phyloP scores from a whole-genome alignment of 1,140 invertebrate genomes.

The Drosophila mayri region DNA sequence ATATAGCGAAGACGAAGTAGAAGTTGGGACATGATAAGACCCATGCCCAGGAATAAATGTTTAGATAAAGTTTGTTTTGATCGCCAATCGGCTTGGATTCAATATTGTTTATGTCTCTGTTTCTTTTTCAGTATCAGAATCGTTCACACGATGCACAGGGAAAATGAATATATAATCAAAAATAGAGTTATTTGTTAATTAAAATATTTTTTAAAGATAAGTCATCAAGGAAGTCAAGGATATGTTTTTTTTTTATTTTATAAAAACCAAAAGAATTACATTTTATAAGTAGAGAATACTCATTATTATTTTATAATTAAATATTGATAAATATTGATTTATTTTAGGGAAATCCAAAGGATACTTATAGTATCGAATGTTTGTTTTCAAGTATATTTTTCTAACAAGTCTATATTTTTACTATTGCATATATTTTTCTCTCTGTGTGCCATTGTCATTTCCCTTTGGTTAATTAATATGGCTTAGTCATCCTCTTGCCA shows the following conservation, averaged over 20 bases:
- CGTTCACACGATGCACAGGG: background rate
- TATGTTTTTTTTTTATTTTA: too few species aligned
- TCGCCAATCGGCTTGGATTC: background rate
- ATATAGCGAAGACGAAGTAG: background rate
- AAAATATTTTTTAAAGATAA: background rate
- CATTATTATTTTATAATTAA: too few species aligned
- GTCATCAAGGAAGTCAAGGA: background rate
- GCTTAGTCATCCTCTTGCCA: conserved; percentile 31
- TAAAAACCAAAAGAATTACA: too few species aligned
- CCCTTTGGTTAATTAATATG: conserved; percentile 10
- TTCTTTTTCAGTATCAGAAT: conserved; percentile 1
- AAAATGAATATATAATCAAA: background rate
- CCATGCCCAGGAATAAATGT: conserved; percentile 43
- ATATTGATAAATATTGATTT: background rate
- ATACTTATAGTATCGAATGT: background rate
- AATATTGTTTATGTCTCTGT: conserved; percentile 9
- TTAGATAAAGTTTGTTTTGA: conserved; percentile 31
- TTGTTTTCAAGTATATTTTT: background rate
- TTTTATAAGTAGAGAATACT: too few species aligned
- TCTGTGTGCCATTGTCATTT: conserved; percentile 1
- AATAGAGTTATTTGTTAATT: too few species aligned
- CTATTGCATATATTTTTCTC: background rate
- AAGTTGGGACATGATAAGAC: conserved; percentile 28
- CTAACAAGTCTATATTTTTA: background rate
- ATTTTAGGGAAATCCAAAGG: background rate